Percentiles rank a stretch among this genome's conserved stretches.
These are phyloP conservation scores for Procambarus virginalis DNA, from an alignment of 1,140 invertebrate genomes.

Conservation along the genomic window DNA sequence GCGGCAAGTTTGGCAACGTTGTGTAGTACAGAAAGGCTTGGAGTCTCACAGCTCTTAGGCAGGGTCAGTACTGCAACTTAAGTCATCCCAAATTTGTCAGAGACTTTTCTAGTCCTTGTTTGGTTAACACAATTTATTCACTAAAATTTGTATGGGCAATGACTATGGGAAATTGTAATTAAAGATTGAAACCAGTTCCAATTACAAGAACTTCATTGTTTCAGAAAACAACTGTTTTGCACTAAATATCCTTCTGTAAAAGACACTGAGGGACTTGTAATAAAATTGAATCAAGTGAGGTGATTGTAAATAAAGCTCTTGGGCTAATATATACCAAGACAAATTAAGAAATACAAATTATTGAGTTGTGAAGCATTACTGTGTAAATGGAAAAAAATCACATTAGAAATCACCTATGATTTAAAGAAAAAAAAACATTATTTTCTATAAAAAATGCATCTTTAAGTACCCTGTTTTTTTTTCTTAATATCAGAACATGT, in stretches of 20 bases:
- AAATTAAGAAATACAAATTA: background rate
- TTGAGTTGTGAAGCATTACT: too few relatives aligned
- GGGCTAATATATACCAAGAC: background rate
- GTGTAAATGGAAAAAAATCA: too few relatives aligned
- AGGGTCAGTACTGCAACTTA: constrained; percentile 13
- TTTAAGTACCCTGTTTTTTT: background rate
- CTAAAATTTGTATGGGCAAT: too few relatives aligned
- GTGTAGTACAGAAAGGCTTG: constrained; percentile 65
- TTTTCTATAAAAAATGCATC: background rate
- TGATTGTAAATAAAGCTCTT: background rate
- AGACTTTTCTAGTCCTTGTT: background rate
- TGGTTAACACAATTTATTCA: background rate
- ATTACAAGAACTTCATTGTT: background rate
- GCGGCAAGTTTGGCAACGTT: constrained; percentile 64
- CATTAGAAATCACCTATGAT: background rate
- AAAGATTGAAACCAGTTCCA: background rate
- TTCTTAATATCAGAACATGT: background rate
- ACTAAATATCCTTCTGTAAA: background rate
- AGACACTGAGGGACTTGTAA: constrained; percentile 1
- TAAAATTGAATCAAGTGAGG: background rate
- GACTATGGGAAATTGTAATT: background rate
- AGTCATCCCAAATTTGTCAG: background rate
- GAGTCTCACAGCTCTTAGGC: constrained; percentile 47
- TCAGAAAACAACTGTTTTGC: background rate
- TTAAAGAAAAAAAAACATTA: background rate